Percentiles rank a stretch among this genome's conserved stretches.
phyloP scores from a whole-genome alignment of 2,888 invertebrate species.

The Pollenia labialis region DNA sequence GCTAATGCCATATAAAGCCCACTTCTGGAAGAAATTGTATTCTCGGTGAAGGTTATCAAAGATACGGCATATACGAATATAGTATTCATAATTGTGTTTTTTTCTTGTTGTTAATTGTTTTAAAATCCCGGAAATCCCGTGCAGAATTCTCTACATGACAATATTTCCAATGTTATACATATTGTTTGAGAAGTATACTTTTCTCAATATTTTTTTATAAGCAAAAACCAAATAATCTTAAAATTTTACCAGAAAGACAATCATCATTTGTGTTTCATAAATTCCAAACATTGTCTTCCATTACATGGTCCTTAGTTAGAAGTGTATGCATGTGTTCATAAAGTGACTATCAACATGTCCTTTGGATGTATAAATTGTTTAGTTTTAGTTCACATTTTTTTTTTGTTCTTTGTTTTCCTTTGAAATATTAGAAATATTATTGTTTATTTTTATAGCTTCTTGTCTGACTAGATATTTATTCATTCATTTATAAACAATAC shows the following conservation, averaged over 20 bases:
- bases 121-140: no score
- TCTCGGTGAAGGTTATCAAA: no score
- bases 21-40: no score
- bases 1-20: no score
- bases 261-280: neutral
- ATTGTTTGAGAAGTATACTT: neutral
- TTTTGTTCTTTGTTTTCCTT: neutral
- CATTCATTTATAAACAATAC: conserved; percentile 71
- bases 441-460: conserved; percentile 52
- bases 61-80: no score
- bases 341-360: conserved; percentile 16
- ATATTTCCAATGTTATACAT: no score
- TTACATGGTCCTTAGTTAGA: conserved; percentile 12
- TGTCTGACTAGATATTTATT: conserved; percentile 54
- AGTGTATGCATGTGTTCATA: conserved; percentile 5
- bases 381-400: conserved; percentile 14
- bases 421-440: conserved; percentile 49
- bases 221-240: neutral
- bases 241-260: neutral
- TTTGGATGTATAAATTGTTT: neutral
- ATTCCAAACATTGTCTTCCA: neutral
- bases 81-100: no score
- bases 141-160: no score
- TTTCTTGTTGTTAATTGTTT: no score
- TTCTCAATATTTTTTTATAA: neutral